Evolutionary conservation across 2,888 invertebrate genomes (phyloP).

Genomic region (Chymomyza caudatula): DNA sequence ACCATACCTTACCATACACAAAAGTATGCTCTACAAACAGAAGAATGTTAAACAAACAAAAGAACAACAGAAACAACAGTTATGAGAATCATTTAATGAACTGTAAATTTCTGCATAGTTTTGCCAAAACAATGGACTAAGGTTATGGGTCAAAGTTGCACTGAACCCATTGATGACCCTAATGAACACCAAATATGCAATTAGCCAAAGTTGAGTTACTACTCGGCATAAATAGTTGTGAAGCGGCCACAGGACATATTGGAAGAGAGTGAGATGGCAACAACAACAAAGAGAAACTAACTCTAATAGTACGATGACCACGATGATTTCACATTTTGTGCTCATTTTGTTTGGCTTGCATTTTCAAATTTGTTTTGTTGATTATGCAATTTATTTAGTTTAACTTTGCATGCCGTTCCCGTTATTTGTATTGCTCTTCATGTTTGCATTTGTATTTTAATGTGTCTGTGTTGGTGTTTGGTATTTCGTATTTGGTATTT

Average conservation of each 20-base stretch:
- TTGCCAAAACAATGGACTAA: neutral
- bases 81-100: neutral
- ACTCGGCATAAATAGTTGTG: slow-evolving; percentile 65
- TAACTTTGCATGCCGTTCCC: slow-evolving; percentile 38
- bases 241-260: slow-evolving; percentile 32
- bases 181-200: slow-evolving; percentile 71
- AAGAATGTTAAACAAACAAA: neutral
- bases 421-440: slow-evolving; percentile 17
- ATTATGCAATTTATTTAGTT: slow-evolving; percentile 60
- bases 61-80: neutral
- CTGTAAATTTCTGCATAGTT: neutral
- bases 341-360: slow-evolving; percentile 48
- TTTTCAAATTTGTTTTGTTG: slow-evolving; percentile 60
- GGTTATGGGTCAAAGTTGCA: neutral
- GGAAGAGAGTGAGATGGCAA: slow-evolving; percentile 5
- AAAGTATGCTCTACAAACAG: neutral
- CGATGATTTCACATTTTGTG: slow-evolving; percentile 2
- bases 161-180: slow-evolving; percentile 43
- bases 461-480: neutral
- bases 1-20: no score
- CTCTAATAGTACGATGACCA: neutral
- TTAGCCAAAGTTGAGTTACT: slow-evolving; percentile 63
- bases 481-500: neutral
- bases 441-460: slow-evolving; percentile 10
- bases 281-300: slow-evolving; percentile 28